phyloP scores from a whole-genome alignment of 2,113 vertebrate genomes.

The Abramis brama region DNA sequence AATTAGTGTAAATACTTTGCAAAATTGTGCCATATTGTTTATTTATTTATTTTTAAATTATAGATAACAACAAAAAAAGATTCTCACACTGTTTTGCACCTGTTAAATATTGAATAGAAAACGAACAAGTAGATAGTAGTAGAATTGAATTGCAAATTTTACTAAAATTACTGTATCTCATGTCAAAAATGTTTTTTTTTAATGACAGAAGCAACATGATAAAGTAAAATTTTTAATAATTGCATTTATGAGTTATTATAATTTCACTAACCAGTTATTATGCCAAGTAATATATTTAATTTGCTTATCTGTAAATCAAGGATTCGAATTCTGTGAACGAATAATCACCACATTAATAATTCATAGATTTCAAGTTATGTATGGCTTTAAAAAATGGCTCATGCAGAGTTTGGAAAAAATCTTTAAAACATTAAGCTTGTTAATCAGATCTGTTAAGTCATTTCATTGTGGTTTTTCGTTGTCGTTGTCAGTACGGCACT shows the following conservation, averaged over 20 bases:
- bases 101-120: not conserved
- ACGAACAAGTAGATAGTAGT: not conserved
- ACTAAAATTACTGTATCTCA: not conserved
- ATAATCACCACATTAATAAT: not conserved
- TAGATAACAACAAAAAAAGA: not conserved
- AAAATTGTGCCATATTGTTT: no score
- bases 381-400: no score
- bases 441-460: not conserved
- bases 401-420: no score
- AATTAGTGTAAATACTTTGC: not conserved
- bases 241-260: not conserved
- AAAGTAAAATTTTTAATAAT: not conserved
- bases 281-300: not conserved
- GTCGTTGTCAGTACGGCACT: slow-evolving; percentile 87
- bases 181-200: not conserved
- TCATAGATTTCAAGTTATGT: not conserved
- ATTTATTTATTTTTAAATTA: no score
- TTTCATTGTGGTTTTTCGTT: not conserved
- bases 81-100: no score
- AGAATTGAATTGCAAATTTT: not conserved
- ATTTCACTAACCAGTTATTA: not conserved
- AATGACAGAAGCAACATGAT: not conserved
- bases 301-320: not conserved
- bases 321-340: not conserved
- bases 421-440: not conserved